These are phyloP conservation scores for Hafferia zeledoni DNA, from an alignment of 2,797 vertebrate species.

Conservation along the genomic window DNA sequence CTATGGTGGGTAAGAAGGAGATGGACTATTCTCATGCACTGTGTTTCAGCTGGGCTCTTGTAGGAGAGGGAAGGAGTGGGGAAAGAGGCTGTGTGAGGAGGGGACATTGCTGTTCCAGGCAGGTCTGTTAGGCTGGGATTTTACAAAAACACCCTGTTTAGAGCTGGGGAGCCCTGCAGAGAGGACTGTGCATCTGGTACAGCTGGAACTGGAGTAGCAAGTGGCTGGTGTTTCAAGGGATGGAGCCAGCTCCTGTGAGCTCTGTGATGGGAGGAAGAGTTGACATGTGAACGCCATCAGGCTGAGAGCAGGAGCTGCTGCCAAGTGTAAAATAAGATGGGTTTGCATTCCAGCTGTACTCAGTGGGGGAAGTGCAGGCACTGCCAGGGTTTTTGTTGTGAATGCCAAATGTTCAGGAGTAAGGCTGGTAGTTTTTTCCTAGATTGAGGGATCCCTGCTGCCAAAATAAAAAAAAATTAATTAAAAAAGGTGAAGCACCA, in stretches of 20 bases:
- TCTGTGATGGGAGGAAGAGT: neutral
- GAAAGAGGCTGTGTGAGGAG: neutral
- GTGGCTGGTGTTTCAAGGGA: neutral
- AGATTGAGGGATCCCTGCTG: neutral
- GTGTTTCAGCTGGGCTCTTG: neutral
- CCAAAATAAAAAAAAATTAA: neutral
- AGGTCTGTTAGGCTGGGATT: neutral
- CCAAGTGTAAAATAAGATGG: neutral
- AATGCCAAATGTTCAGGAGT: neutral
- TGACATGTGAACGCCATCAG: neutral
- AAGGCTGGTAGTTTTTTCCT: neutral
- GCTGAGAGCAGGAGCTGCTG: neutral
- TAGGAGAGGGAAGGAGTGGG: neutral
- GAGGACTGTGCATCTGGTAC: neutral
- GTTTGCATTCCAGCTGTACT: neutral
- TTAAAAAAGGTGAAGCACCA: neutral
- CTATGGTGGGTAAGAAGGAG: neutral
- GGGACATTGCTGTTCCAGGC: rapidly evolving
- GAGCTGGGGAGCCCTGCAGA: neutral
- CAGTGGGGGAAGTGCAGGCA: rapidly evolving
- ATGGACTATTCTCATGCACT: rapidly evolving
- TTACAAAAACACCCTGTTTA: rapidly evolving
- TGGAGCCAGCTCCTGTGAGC: neutral
- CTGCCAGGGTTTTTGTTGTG: neutral
- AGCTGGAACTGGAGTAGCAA: rapidly evolving